Percentiles rank a stretch among this genome's conserved stretches.
phyloP scores from a whole-genome alignment of 2,888 invertebrate genomes.

The Linyphia triangularis region DNA sequence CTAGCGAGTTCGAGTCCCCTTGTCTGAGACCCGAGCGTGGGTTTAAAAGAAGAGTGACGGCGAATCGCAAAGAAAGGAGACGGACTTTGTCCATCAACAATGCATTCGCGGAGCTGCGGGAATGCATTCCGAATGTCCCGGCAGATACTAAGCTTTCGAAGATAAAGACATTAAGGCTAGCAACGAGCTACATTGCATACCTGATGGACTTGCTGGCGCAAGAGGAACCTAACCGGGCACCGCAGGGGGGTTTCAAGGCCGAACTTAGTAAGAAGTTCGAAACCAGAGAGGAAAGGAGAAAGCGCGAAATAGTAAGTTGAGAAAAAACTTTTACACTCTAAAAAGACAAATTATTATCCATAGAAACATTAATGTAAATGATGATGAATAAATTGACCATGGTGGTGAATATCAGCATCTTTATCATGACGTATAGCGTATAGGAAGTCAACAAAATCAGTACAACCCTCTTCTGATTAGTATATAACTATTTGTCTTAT shows the following conservation, averaged over 20 bases:
- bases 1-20: conserved; percentile 8
- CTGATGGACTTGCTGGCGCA: conserved; percentile 88
- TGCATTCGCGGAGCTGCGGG: conserved; percentile 93
- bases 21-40: conserved; percentile 80
- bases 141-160: conserved; percentile 95
- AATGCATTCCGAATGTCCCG: conserved; percentile 97
- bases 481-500: too few relatives aligned
- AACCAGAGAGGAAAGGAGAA: conserved; percentile 74
- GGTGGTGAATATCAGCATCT: too few relatives aligned
- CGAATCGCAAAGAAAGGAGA: conserved; percentile 95
- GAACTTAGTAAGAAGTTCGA: conserved; percentile 73
- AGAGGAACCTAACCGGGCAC: conserved; percentile 61
- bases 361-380: too few relatives aligned
- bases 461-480: too few relatives aligned
- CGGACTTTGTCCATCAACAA: conserved; percentile 96
- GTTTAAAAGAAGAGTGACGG: conserved; percentile 91
- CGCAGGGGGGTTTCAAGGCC: conserved; percentile 74
- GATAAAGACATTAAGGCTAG: conserved; percentile 95
- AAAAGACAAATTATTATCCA: too few relatives aligned
- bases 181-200: conserved; percentile 95
- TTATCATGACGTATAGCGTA: too few relatives aligned
- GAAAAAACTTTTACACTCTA: too few relatives aligned
- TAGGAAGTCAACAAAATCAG: too few relatives aligned
- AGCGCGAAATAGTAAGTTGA: conserved; percentile 74
- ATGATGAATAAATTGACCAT: too few relatives aligned